Percentiles rank a stretch among this genome's conserved stretches.
Evolutionary conservation across 2,113 vertebrate species (phyloP).

Genomic region (Corydoras sp.): DNA sequence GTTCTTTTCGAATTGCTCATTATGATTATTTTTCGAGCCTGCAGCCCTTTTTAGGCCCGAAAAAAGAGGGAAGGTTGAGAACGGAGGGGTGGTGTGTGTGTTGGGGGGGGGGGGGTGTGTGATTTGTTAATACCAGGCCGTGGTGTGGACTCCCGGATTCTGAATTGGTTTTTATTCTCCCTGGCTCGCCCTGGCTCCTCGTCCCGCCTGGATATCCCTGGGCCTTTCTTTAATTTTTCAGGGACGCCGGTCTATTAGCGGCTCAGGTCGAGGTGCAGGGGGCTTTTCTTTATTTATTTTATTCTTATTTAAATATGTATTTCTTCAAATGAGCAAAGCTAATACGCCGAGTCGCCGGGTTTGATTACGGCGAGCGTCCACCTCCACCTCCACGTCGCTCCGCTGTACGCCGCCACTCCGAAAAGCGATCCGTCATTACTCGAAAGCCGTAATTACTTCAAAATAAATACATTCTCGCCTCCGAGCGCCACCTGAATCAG

Average conservation of each 20-base stretch:
- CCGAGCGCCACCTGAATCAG: slow-evolving; percentile 10
- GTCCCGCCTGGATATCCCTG: slow-evolving; percentile 29
- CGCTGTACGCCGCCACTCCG: background rate
- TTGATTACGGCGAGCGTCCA: slow-evolving; percentile 9
- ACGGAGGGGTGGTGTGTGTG: slow-evolving; percentile 2
- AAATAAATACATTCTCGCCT: slow-evolving; percentile 31
- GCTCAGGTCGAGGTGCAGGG: slow-evolving; percentile 22
- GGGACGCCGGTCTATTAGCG: slow-evolving; percentile 27
- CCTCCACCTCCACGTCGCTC: too few relatives aligned
- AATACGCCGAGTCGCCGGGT: slow-evolving; percentile 21
- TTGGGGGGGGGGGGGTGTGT: slow-evolving; percentile 27
- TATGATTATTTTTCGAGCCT: slow-evolving; percentile 54
- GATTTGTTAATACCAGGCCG: slow-evolving; percentile 42
- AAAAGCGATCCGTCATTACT: slow-evolving; percentile 28
- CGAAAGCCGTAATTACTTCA: slow-evolving; percentile 37
- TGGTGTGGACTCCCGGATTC: slow-evolving; percentile 29
- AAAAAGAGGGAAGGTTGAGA: slow-evolving; percentile 31
- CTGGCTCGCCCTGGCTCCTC: background rate
- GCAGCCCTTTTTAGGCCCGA: slow-evolving; percentile 47
- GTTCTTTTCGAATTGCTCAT: slow-evolving; percentile 59
- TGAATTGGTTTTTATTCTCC: slow-evolving; percentile 3
- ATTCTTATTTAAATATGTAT: slow-evolving; percentile 42
- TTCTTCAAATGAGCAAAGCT: slow-evolving; percentile 37
- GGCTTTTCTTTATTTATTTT: slow-evolving; percentile 1
- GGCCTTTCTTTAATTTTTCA: slow-evolving; percentile 38